These are phyloP conservation scores for Ciconia nigra DNA, from an alignment of 2,797 vertebrate genomes.

Conservation along the genomic window DNA sequence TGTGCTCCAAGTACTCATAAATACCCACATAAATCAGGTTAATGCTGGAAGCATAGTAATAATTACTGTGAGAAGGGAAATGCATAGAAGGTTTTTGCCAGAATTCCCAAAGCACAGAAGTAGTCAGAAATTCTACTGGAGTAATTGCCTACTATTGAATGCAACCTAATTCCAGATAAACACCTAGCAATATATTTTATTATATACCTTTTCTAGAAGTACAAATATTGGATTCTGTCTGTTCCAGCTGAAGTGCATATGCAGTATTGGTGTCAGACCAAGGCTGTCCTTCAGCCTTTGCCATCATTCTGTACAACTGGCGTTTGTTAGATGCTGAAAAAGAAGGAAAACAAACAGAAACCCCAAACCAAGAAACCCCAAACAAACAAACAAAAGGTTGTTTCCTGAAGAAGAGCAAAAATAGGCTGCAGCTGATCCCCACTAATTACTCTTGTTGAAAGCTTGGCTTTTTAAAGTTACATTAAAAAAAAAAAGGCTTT, in stretches of 20 bases:
- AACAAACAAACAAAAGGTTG: conserved; percentile 8
- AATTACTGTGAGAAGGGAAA: neutral
- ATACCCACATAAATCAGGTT: neutral
- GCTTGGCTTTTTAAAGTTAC: conserved; percentile 49
- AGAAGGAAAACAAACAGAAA: conserved; percentile 36
- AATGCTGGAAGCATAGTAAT: neutral
- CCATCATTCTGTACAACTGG: neutral
- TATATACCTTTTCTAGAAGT: neutral
- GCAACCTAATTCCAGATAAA: neutral
- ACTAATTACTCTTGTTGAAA: conserved; percentile 60
- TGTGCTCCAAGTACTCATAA: neutral
- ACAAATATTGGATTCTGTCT: neutral
- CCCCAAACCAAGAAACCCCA: neutral
- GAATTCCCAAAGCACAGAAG: neutral
- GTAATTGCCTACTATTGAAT: neutral
- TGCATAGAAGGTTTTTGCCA: neutral
- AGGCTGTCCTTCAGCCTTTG: neutral
- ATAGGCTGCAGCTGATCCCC: conserved; percentile 14
- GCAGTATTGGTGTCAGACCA: neutral
- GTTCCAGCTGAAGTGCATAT: neutral
- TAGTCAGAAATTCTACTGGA: neutral
- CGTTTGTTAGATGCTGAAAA: conserved; percentile 42
- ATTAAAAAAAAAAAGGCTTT: conserved; percentile 21
- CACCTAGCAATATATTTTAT: neutral
- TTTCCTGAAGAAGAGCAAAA: conserved; percentile 58